A percentile compares a stretch with the other conserved stretches of the same genome.
Evolutionary conservation across 2,113 vertebrate genomes (phyloP).

Genomic region (Bolborhynchus lineola): DNA sequence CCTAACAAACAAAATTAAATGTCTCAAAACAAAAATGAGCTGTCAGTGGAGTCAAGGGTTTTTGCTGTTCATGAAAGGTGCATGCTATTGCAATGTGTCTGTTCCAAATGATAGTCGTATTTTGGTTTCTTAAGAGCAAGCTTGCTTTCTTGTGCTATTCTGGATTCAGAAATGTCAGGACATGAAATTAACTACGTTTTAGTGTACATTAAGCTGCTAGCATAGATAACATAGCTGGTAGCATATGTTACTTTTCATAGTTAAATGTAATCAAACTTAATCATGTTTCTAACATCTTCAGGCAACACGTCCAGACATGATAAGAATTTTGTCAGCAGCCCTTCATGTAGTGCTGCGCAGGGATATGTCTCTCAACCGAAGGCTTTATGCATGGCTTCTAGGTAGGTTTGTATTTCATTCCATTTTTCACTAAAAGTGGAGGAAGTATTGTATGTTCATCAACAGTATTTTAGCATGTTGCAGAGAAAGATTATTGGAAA

Average conservation of each 20-base stretch:
- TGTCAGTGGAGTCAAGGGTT: background rate
- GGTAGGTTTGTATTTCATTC: constrained; percentile 76
- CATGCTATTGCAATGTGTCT: background rate
- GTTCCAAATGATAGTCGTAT: background rate
- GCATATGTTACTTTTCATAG: background rate
- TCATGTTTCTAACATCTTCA: constrained; percentile 56
- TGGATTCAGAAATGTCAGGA: background rate
- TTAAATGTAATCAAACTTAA: background rate
- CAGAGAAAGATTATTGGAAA: background rate
- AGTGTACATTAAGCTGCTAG: background rate
- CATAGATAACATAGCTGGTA: background rate
- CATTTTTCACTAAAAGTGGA: background rate
- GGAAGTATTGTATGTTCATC: background rate
- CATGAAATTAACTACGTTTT: background rate
- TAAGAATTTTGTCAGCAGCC: constrained; percentile 95
- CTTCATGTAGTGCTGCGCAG: constrained; percentile 95
- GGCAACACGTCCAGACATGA: constrained; percentile 96
- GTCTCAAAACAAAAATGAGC: background rate
- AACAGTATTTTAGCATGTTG: background rate
- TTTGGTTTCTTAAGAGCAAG: background rate
- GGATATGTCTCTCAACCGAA: constrained; percentile 98
- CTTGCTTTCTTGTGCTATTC: background rate
- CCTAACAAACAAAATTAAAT: background rate
- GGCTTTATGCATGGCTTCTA: constrained; percentile 97
- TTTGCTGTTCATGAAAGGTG: background rate